These are phyloP conservation scores for Habrosyne pyritoides DNA, from an alignment of 2,888 invertebrate species.

Conservation along the genomic window DNA sequence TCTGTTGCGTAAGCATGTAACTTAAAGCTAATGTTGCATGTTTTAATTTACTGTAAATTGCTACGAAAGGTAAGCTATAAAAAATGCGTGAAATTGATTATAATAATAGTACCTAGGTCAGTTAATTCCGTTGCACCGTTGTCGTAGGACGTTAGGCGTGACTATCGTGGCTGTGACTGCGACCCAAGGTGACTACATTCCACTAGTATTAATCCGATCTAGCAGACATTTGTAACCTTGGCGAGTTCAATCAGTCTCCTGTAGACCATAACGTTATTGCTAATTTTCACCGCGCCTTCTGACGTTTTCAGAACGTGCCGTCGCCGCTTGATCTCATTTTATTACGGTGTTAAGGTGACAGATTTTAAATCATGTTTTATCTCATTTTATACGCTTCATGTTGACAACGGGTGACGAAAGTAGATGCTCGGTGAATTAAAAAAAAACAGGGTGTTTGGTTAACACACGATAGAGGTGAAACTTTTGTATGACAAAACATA, in stretches of 20 bases:
- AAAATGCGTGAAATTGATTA: neutral
- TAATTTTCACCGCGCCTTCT: neutral
- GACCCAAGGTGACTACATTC: conserved; percentile 29
- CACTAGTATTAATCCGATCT: conserved; percentile 2
- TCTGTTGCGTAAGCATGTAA: too few relatives aligned
- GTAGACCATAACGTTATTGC: conserved; percentile 4
- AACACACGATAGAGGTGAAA: too few relatives aligned
- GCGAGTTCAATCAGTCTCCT: conserved; percentile 4
- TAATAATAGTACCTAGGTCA: conserved; percentile 1
- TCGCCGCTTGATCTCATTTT: neutral
- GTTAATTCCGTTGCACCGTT: neutral
- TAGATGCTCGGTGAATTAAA: neutral
- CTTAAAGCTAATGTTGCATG: too few relatives aligned
- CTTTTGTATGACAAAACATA: too few relatives aligned
- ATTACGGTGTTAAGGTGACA: conserved; percentile 3
- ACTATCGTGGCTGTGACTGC: conserved; percentile 25
- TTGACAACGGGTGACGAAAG: neutral
- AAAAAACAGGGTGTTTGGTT: too few relatives aligned
- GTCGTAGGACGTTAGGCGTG: conserved; percentile 27
- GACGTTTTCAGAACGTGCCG: neutral
- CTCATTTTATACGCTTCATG: neutral
- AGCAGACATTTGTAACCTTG: conserved; percentile 1
- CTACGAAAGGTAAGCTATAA: neutral
- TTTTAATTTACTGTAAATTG: neutral
- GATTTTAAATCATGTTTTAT: neutral